Evolutionary conservation across 1,140 invertebrate genomes (phyloP).

Genomic region (Anastrepha obliqua): DNA sequence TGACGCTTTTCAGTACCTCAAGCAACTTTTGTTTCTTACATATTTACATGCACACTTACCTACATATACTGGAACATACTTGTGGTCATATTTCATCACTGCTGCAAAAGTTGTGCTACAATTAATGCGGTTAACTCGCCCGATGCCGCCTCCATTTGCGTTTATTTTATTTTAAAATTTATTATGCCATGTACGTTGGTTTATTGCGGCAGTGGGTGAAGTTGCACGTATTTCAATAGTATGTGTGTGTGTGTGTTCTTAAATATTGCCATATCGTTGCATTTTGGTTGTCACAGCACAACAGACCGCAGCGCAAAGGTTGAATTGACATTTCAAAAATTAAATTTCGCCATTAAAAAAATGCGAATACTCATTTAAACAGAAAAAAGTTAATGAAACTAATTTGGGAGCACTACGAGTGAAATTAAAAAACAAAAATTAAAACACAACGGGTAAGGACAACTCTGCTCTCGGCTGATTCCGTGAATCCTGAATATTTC

Average conservation of each 20-base stretch:
- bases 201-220: neutral
- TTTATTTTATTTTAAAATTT: slow-evolving; percentile 18
- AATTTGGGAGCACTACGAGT: neutral
- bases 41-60: neutral
- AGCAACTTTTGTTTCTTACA: neutral
- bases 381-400: neutral
- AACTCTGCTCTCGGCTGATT: no score
- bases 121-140: slow-evolving; percentile 48
- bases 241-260: neutral
- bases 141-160: neutral
- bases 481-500: no score
- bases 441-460: no score
- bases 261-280: neutral
- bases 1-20: neutral
- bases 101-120: slow-evolving; percentile 51
- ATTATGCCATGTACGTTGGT: neutral
- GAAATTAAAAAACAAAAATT: neutral
- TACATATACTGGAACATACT: neutral
- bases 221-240: neutral
- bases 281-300: slow-evolving; percentile 12
- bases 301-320: neutral
- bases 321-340: slow-evolving; percentile 48
- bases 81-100: slow-evolving; percentile 38
- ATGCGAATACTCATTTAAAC: neutral
- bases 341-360: neutral